These are phyloP conservation scores for Caerostris extrusa DNA, from an alignment of 1,140 invertebrate genomes.

Conservation along the genomic window DNA sequence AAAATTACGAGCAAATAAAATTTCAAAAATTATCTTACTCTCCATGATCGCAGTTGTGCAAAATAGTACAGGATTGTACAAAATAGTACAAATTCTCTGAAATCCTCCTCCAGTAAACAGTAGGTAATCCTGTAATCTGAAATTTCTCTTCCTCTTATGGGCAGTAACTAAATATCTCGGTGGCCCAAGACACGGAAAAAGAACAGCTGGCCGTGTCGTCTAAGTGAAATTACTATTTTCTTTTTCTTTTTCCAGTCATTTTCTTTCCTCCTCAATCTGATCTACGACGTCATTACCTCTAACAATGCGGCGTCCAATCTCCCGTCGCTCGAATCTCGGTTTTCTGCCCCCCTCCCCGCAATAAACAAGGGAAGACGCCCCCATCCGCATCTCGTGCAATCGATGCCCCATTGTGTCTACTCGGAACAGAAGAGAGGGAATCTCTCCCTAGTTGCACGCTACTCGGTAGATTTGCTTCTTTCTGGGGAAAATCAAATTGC, in stretches of 20 bases:
- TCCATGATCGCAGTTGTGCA: no score
- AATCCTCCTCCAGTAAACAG: background rate
- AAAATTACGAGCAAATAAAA: no score
- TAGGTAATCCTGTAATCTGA: background rate
- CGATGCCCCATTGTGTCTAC: conserved; percentile 20
- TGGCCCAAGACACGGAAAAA: background rate
- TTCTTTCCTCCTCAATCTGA: background rate
- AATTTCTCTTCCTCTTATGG: background rate
- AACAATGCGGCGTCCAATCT: conserved; percentile 49
- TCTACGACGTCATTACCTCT: conserved; percentile 60
- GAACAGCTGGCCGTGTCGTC: conserved; percentile 13
- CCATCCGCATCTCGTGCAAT: conserved; percentile 39
- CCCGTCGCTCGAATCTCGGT: conserved; percentile 35
- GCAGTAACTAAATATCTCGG: background rate
- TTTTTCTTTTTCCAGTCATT: background rate
- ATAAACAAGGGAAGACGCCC: conserved; percentile 26
- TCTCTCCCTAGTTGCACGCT: no score
- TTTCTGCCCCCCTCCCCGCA: background rate
- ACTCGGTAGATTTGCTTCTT: no score
- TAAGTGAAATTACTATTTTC: background rate
- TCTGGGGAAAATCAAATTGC: no score
- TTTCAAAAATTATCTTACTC: no score
- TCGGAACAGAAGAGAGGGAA: background rate
- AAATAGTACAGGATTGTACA: no score
- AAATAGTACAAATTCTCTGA: no score